These are phyloP conservation scores for Phylloscopus trochiloides DNA, from an alignment of 2,113 vertebrate genomes.

Conservation along the genomic window DNA sequence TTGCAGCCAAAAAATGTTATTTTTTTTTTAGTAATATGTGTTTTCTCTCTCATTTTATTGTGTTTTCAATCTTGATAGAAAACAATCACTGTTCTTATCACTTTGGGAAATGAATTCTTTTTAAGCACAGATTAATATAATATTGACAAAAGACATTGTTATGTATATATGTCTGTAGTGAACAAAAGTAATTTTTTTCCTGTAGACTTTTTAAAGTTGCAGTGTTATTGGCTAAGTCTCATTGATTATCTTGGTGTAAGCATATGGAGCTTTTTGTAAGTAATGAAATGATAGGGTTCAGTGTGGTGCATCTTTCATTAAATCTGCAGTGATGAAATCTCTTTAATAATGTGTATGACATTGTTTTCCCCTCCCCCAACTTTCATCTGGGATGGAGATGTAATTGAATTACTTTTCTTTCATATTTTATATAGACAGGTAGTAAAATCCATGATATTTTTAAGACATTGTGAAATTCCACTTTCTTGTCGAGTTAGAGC, in stretches of 20 bases:
- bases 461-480: not conserved
- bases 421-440: not conserved
- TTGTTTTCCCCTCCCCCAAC: not conserved
- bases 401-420: constrained; percentile 5
- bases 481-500: not conserved
- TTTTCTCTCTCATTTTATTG: not conserved
- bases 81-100: not conserved
- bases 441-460: constrained; percentile 12
- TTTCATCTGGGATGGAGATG: constrained; percentile 2
- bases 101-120: constrained; percentile 1
- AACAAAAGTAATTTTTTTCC: constrained; percentile 53
- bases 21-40: not conserved
- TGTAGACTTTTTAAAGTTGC: not conserved
- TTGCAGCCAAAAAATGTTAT: not conserved
- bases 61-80: not conserved
- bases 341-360: constrained; percentile 49
- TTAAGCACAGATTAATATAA: not conserved
- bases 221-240: constrained; percentile 19
- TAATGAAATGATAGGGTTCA: constrained; percentile 47
- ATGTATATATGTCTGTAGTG: not conserved
- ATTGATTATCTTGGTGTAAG: constrained; percentile 48
- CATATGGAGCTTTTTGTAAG: not conserved
- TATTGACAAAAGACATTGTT: not conserved
- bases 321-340: constrained; percentile 55
- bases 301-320: constrained; percentile 56